Percentiles rank a stretch among this genome's conserved stretches.
These are phyloP conservation scores for Yponomeuta sedellus DNA, from an alignment of 2,888 invertebrate species.

Conservation along the genomic window DNA sequence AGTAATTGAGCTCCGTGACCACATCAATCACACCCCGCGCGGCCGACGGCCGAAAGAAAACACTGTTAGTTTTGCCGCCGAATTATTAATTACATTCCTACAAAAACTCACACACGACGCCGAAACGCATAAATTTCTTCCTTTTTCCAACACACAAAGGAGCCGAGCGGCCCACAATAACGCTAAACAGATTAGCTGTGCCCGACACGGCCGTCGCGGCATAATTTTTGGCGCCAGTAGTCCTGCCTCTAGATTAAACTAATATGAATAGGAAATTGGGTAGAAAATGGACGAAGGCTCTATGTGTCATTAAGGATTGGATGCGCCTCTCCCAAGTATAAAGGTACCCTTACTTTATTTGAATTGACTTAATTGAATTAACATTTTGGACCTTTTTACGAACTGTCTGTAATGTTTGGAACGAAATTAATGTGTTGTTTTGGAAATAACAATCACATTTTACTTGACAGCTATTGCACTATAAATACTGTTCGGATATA, in stretches of 20 bases:
- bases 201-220: conserved; percentile 69
- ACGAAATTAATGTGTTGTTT: conserved; percentile 58
- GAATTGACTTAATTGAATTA: conserved; percentile 73
- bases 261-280: conserved; percentile 76
- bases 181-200: conserved; percentile 71
- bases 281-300: conserved; percentile 72
- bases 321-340: conserved; percentile 55
- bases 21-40: conserved; percentile 56
- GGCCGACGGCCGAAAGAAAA: conserved; percentile 65
- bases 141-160: conserved; percentile 74
- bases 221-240: conserved; percentile 77
- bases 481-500: conserved; percentile 36
- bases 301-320: conserved; percentile 74
- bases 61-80: conserved; percentile 78
- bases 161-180: conserved; percentile 62
- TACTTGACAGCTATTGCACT: conserved; percentile 53
- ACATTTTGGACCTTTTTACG: conserved; percentile 67
- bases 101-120: conserved; percentile 73
- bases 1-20: conserved; percentile 6
- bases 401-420: conserved; percentile 62
- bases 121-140: conserved; percentile 76
- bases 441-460: conserved; percentile 64
- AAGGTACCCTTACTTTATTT: conserved; percentile 62
- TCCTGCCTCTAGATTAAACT: conserved; percentile 75
- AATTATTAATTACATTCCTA: conserved; percentile 76